These are phyloP conservation scores for Eucriotettix oculatus DNA, from an alignment of 2,888 invertebrate genomes.

Conservation along the genomic window DNA sequence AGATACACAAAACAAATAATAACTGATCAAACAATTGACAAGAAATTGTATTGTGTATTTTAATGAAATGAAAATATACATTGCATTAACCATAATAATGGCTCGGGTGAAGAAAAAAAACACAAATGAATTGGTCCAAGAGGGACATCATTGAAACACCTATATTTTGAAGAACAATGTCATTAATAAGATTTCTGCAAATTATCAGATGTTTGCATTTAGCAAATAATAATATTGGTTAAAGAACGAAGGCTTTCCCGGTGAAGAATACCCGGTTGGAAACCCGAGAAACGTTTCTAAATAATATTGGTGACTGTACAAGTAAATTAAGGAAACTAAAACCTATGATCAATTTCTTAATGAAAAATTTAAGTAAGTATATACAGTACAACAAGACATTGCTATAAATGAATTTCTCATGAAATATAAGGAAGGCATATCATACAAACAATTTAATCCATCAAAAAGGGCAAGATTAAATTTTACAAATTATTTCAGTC, in stretches of 20 bases:
- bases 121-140: background rate
- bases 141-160: background rate
- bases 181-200: background rate
- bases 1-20: background rate
- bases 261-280: too few relatives aligned
- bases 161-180: background rate
- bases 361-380: background rate
- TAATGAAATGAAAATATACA: background rate
- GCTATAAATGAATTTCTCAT: background rate
- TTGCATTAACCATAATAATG: background rate
- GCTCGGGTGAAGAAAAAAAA: background rate
- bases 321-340: background rate
- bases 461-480: background rate
- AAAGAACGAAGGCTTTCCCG: too few relatives aligned
- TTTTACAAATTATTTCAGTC: background rate
- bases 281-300: too few relatives aligned
- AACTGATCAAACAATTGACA: background rate
- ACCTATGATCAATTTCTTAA: background rate
- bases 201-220: background rate
- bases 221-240: background rate
- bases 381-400: background rate
- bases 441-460: background rate
- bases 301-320: background rate
- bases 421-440: background rate
- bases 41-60: background rate